Base-by-base conservation (phyloP, 2,113 vertebrate genomes). In the Hypanus sabinus region DNA sequence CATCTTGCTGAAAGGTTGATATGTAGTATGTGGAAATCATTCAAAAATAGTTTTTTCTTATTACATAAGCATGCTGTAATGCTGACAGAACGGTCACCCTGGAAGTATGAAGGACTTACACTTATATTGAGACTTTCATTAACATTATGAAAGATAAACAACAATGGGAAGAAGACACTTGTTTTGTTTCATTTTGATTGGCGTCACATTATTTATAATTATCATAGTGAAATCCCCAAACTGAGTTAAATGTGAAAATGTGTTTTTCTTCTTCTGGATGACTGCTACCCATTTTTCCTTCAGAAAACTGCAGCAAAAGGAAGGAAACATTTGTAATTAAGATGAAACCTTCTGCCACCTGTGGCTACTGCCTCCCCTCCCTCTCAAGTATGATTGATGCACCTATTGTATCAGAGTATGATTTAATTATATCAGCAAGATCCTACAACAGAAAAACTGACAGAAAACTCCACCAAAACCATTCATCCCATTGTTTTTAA, bases 401-500 rank as follows among this genome's bases (percentile, higher is more conserved):
- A 93, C 38, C 68, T 93, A 75, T 93, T 93, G 91, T 75, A 38
- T 27, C 68, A 27, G 91, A 75, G 46, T 73, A 93, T 73, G 18
- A 73, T 73, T 93, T 93, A 93, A 93, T 93, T 73, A 71, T 38
- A 46, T 73, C 14, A 46, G 38, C 70, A 14, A 33, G 22, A 55
- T 93, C 91, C 38, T 73, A 73, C 36, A 73, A 38, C 91, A 93
- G 3, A 73, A 75, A 93, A 55, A 73, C 68, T 93, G 91, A 46
- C 91, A 93, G 91, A 92, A 90, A 93, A 55, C 38, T 93, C 38
- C 91, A 93, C 91, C 91, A 93, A 30, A 55, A 16, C 68, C 65
- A 93, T 93, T 55, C 73, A 55, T 93, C 91, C 91, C 91, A 93
- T 93, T 93, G 91, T 93, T 93, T 71, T 73, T 73, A 75, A 55